phyloP scores from a whole-genome alignment of 23 tunicate genomes.

The Halocynthia aurantium region DNA sequence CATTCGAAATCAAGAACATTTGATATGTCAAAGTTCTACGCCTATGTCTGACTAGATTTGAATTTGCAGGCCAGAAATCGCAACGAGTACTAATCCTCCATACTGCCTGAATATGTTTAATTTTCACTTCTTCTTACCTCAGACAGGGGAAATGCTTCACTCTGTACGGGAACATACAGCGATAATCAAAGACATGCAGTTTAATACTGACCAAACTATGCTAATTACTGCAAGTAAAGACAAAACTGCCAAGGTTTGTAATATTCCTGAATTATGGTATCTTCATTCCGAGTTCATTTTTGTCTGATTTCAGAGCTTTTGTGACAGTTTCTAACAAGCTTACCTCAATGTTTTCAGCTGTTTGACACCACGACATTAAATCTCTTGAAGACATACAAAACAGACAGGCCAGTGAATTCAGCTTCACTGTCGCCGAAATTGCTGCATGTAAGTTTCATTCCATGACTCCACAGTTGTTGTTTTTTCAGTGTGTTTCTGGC shows the following conservation, averaged over 20 bases:
- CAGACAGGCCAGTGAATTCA: conserved; percentile 93
- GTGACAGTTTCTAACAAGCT: neutral
- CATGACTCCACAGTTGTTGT: too few species aligned
- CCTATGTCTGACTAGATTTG: too few species aligned
- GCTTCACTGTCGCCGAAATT: conserved; percentile 78
- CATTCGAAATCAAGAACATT: too few species aligned
- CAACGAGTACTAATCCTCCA: too few species aligned
- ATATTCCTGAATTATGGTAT: neutral
- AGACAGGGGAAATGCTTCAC: conserved; percentile 73
- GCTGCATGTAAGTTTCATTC: conserved; percentile 51
- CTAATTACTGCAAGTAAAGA: conserved; percentile 91
- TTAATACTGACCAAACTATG: conserved; percentile 78
- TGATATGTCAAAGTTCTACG: too few species aligned
- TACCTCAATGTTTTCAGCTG: conserved; percentile 25
- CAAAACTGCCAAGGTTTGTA: conserved; percentile 81
- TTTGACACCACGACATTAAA: conserved; percentile 60
- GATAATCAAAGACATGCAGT: conserved; percentile 88
- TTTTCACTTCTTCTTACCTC: neutral
- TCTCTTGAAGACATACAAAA: conserved; percentile 66
- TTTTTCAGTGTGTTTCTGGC: too few species aligned
- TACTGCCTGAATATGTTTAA: neutral
- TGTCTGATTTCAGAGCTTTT: neutral
- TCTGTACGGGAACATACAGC: conserved; percentile 47
- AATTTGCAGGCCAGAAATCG: too few species aligned
- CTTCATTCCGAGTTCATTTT: neutral